A percentile compares a stretch with the other conserved stretches of the same genome.
Evolutionary conservation across 2,888 invertebrate genomes (phyloP).

Genomic region (Villa cingulata): DNA sequence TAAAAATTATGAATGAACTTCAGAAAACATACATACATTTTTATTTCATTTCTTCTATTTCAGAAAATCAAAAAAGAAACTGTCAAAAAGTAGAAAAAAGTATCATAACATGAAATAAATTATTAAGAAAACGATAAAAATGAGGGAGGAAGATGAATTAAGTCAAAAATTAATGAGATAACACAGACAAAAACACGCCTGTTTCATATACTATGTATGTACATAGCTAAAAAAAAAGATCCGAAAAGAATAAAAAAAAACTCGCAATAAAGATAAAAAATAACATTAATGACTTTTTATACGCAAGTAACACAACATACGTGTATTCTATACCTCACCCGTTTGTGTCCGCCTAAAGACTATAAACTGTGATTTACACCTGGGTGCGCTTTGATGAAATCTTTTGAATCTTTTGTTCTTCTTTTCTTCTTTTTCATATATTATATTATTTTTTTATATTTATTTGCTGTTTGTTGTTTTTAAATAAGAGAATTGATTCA

Average conservation of each 20-base stretch:
- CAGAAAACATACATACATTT: no score
- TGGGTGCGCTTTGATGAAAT: constrained; percentile 23
- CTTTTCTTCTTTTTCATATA: not conserved
- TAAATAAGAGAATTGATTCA: no score
- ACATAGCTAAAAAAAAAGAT: no score
- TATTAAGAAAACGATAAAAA: not conserved
- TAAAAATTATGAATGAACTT: no score
- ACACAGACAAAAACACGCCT: constrained; percentile 12
- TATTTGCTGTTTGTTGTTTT: no score
- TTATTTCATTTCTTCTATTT: no score
- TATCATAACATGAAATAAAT: constrained; percentile 4
- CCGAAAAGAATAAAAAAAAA: no score
- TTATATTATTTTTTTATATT: no score
- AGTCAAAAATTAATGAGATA: constrained; percentile 8
- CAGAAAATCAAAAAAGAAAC: no score
- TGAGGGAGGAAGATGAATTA: constrained; percentile 1
- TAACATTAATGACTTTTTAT: no score
- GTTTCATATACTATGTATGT: not conserved
- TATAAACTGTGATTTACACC: constrained; percentile 27
- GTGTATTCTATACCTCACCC: constrained; percentile 6
- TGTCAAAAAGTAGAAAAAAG: not conserved
- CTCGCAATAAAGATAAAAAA: no score
- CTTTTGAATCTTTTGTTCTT: not conserved
- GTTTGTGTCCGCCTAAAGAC: not conserved
- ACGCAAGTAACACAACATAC: no score